Evolutionary conservation across 2,113 vertebrate species (phyloP).

Genomic region (Siphamia tubifer): DNA sequence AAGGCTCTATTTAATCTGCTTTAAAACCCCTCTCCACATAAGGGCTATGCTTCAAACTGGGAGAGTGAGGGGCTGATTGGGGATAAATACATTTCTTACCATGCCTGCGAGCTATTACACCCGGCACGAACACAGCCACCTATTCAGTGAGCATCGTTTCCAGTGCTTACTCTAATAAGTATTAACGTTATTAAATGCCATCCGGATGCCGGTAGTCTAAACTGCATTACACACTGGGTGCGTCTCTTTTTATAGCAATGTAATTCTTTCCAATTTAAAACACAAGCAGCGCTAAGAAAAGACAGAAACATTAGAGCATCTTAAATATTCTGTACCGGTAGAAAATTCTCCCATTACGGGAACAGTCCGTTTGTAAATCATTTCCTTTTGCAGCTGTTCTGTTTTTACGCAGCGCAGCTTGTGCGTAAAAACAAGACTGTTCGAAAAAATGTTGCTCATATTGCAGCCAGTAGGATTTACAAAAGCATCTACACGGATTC

Average conservation of each 20-base stretch:
- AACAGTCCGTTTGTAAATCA: conserved; percentile 1
- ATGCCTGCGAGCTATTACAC: conserved; percentile 94
- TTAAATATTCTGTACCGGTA: conserved; percentile 7
- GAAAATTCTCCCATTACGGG: background rate
- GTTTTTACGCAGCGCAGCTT: background rate
- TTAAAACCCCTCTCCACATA: conserved; percentile 95
- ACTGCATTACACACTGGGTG: conserved; percentile 78
- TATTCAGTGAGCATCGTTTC: conserved; percentile 89
- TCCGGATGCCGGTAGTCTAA: conserved; percentile 86
- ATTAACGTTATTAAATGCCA: conserved; percentile 98
- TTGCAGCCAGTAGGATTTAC: conserved; percentile 15
- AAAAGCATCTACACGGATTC: conserved; percentile 9
- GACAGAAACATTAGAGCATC: background rate
- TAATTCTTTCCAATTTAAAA: conserved; percentile 80
- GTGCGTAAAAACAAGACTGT: conserved; percentile 24
- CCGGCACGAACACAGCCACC: conserved; percentile 90
- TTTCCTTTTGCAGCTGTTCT: background rate
- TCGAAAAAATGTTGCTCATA: background rate
- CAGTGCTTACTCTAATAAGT: conserved; percentile 97
- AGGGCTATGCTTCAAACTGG: conserved; percentile 92
- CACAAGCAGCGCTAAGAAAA: conserved; percentile 16
- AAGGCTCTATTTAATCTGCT: conserved; percentile 98
- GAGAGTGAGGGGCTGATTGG: conserved; percentile 92
- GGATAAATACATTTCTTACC: conserved; percentile 97
- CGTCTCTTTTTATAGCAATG: conserved; percentile 85